Conservation (phyloP, 1,140 invertebrate species). For the Cyphomyrmex costatus region DNA sequence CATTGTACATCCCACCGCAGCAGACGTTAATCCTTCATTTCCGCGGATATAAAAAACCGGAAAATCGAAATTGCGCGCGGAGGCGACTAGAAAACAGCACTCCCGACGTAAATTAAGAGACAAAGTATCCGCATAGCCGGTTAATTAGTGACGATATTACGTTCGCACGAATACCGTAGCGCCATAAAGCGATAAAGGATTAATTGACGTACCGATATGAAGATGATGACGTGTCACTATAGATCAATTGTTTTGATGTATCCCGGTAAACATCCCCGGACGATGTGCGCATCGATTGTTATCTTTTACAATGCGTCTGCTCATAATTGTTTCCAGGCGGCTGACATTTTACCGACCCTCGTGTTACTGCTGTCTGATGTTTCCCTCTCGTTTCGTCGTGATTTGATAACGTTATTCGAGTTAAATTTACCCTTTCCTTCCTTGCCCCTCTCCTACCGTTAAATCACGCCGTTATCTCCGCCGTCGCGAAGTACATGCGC, state of each 20-base stretch:
- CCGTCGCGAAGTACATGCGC: neutral
- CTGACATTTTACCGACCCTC: conserved; percentile 38
- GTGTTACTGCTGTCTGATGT: neutral
- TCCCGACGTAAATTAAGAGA: conserved; percentile 24
- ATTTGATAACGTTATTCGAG: conserved; percentile 38
- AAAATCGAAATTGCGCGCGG: conserved; percentile 53
- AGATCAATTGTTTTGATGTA: conserved; percentile 81
- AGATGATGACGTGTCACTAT: conserved; percentile 40
- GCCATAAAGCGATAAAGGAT: conserved; percentile 76
- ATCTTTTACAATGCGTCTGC: conserved; percentile 62
- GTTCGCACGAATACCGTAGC: conserved; percentile 65
- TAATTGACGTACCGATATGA: conserved; percentile 73
- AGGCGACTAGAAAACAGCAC: conserved; percentile 22
- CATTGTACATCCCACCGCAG: neutral
- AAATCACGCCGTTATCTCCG: conserved; percentile 19
- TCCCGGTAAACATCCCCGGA: conserved; percentile 60
- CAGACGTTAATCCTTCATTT: conserved; percentile 54
- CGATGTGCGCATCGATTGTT: conserved; percentile 73
- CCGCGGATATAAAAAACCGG: conserved; percentile 65
- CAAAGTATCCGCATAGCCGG: conserved; percentile 40
- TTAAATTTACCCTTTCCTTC: neutral
- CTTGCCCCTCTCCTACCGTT: neutral
- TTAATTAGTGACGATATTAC: conserved; percentile 77
- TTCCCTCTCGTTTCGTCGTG: neutral
- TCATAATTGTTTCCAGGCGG: conserved; percentile 72